Base-by-base conservation (phyloP, 53 echinoderm and acorn worm genomes). In the Holothuria leucospilota region DNA sequence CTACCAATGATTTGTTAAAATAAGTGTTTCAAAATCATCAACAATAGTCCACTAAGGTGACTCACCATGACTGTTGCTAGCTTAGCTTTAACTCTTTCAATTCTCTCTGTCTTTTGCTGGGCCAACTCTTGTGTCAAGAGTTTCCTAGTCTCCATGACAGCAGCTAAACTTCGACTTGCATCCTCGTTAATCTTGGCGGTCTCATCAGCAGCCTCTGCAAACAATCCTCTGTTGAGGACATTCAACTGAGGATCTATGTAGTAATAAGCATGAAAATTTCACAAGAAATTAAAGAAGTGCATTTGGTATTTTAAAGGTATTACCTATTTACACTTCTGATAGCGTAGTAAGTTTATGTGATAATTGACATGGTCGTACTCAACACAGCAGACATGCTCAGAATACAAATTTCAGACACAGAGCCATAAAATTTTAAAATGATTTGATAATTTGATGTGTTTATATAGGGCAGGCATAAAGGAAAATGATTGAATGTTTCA, bases 61-160 rank as follows among this genome's bases (percentile, higher is more conserved):
- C 93, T 51, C 92, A 98, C 98, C 93, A 95, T 86, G 78, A 98
- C 98, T n/a, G 93, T 87, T 6, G 98, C 89, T 2, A 98, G 90
- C 63, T 95, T 95, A 7, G 91, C 91, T 41, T 92, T 94, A 73
- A 93, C 98, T 14, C 93, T 86, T 39, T 95, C 98, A 85, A 98
- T 87, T 23, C 95, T 87, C 46, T 93, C 85, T 8, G 85, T 62
- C 61, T 98, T 93, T 34, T 84, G 88, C 8, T 86, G 71, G 24
- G 93, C 87, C 68, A 95, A n/a, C 21, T 95, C 93, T 18, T 95
- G 86, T 39, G 91, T 91, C 8, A 93, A 56, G 5, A 81, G 78
- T 58, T 90, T 78, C 69, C 90, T 98, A 21, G 95, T 66, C 25
- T 88, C 90, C 24, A 98, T 66, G 27, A 93, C 78, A 27, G 81